Conservation (phyloP, 92 coral and sea anemone genomes). For the Montipora capitata region DNA sequence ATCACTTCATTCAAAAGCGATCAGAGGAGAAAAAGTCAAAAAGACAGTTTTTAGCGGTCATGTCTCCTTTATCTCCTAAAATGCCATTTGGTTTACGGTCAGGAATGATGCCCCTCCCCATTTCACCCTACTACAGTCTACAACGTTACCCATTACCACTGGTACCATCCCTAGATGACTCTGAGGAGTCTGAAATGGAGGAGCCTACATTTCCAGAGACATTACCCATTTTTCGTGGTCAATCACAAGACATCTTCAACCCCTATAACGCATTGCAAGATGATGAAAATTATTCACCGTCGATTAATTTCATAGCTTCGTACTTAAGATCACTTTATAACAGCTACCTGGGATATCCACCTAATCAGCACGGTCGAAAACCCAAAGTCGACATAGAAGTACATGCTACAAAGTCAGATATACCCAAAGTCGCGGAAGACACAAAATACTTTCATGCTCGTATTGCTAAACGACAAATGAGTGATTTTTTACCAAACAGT, state of each 20-base stretch:
- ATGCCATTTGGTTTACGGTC: slow-evolving; percentile 49
- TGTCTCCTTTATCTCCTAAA: slow-evolving; percentile 21
- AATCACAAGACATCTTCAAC: background rate
- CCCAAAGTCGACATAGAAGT: slow-evolving; percentile 94
- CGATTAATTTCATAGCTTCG: slow-evolving; percentile 21
- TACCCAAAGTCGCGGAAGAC: slow-evolving; percentile 71
- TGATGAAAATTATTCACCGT: slow-evolving; percentile 36
- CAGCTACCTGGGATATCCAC: slow-evolving; percentile 68
- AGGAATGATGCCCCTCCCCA: slow-evolving; percentile 35
- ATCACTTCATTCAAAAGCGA: slow-evolving; percentile 39
- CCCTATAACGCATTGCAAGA: slow-evolving; percentile 20
- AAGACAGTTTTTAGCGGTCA: slow-evolving; percentile 55
- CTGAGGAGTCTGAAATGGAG: slow-evolving; percentile 35
- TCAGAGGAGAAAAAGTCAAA: slow-evolving; percentile 52
- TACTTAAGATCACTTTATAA: slow-evolving; percentile 63
- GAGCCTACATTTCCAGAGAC: slow-evolving; percentile 41
- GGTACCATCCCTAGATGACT: background rate
- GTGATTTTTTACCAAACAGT: slow-evolving; percentile 65
- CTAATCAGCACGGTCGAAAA: slow-evolving; percentile 66
- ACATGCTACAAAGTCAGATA: slow-evolving; percentile 92
- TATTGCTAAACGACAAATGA: slow-evolving; percentile 75
- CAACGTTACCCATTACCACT: slow-evolving; percentile 10
- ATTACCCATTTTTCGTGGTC: slow-evolving; percentile 22
- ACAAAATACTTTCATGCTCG: slow-evolving; percentile 47
- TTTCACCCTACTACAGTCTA: slow-evolving; percentile 20